Evolutionary conservation across 2,113 vertebrate genomes (phyloP), one percentile per base, ranked within the genome.

Genomic region (Anolis carolinensis): DNA sequence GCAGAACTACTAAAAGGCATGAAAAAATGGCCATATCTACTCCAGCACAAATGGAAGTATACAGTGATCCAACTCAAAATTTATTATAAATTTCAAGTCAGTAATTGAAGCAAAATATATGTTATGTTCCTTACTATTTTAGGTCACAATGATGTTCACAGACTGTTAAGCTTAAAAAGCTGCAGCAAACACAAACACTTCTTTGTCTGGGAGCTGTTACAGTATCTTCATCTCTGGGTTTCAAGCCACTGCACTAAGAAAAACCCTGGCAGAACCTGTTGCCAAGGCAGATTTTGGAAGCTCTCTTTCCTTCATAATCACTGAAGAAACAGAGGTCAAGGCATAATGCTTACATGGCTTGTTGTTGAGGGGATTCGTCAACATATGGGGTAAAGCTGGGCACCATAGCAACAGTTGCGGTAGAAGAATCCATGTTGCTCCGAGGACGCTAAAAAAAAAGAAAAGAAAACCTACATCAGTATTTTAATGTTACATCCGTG

Each of bases 381-480:
- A 98, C 98, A 82, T 98, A 99, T 0, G 98, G 98, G 52, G 97
- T 97, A 92, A 99, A 99, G 74, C 78, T 95, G 50, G 98, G 97
- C 90, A 92, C 6, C 0, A 79, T 6, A 55, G 16, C 52, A 5
- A 93, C 34, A 59, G 74, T 18, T 27, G 89, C 81, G 21, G 91
- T 2, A 55, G 89, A 90, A 18, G 95, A 90, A 71, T 87, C 93
- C 6, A 55, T 32, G 50, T 1, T 59, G 74, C 91, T 95, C 82
- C 87, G 89, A 89, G 96, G 94, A 92, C 95, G 96, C 94, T 95
- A 92, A 44, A 44, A 44, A 44, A 44, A 2, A 88, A 87, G 81
- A 97, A 79, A 93, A 97, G 81, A 20, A 52, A 82, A 21, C 36
- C 83, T 73, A 30, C 0, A 0, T 85, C 52, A 74, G n/a, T 55